Base-by-base conservation (phyloP, 2,797 vertebrate species). In the Scleropages formosus region DNA sequence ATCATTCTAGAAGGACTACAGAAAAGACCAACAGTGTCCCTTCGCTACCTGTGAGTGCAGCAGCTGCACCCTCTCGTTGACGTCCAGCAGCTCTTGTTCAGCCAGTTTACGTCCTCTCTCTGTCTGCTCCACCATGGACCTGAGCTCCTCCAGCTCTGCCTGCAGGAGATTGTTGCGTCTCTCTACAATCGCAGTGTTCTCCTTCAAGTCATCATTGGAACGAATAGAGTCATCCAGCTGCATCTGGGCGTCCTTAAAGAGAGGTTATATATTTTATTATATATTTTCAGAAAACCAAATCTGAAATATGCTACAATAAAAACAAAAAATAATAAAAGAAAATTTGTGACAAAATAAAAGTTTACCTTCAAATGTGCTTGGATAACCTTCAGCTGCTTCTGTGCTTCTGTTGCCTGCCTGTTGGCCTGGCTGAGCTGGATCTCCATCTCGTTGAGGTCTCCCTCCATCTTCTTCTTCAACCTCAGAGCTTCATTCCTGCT, bases 11-110 rank as follows among this genome's bases (percentile, higher is more conserved):
- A 1, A 81, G 74, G n/a, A n/a, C n/a, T n/a, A n/a, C n/a, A n/a
- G n/a, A n/a, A n/a, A n/a, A n/a, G n/a, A n/a, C n/a, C n/a, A n/a
- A n/a, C n/a, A n/a, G n/a, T 3, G 44, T 31, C 47, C 12, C n/a
- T n/a, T n/a, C n/a, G n/a, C n/a, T 56, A 95, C 94, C 92, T 96
- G 95, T 0, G 95, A 92, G 78, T 96, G 95, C 72, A 96, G 93
- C 44, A 96, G 89, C 84, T 96, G 95, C 72, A 96, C 95, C 24
- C 95, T 89, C 85, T 96, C 94, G 0, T 91, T 94, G 78, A 92
- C 92, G 73, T 96, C 95, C 0, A 96, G 86, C 75, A 96, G 83
- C 77, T 96, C 95, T 84, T 95, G 94, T 84, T 96, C 95, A 0
- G 94, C 95, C 84, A 95, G 80, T 73, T 94, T 95, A 2, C 95